Conservation (phyloP, 2,888 invertebrate species). For the Cryptosula pallasiana region DNA sequence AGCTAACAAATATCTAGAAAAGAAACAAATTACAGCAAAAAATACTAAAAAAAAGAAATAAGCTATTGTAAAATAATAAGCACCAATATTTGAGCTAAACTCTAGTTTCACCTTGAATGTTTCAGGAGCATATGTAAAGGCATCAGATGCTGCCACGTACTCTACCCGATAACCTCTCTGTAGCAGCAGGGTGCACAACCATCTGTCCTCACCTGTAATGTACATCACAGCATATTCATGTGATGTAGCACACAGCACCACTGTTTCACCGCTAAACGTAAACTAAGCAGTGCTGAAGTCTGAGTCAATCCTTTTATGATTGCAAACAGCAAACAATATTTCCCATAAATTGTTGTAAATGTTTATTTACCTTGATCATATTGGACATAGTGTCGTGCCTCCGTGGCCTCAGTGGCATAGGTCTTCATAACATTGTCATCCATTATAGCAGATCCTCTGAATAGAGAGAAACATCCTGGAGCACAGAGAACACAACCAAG, state of each 20-base stretch:
- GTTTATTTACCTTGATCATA: slow-evolving; percentile 45
- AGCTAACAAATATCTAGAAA: neutral
- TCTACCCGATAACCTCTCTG: slow-evolving; percentile 97
- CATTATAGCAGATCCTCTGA: slow-evolving; percentile 39
- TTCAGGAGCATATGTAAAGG: slow-evolving; percentile 95
- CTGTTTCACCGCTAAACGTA: no score
- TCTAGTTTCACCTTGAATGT: slow-evolving; percentile 31
- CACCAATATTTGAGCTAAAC: no score
- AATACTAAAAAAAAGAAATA: no score
- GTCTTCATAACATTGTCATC: slow-evolving; percentile 41
- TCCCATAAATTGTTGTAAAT: no score
- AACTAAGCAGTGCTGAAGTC: no score
- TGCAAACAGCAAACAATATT: no score
- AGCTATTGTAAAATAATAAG: no score
- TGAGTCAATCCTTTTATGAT: no score
- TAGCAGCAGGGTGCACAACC: slow-evolving; percentile 90
- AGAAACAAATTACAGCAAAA: no score
- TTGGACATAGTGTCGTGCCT: slow-evolving; percentile 37
- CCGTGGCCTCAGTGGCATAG: slow-evolving; percentile 34
- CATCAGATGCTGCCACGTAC: slow-evolving; percentile 97
- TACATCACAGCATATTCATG: no score
- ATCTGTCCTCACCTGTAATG: slow-evolving; percentile 83
- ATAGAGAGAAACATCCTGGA: slow-evolving; percentile 42
- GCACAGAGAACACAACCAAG: slow-evolving; percentile 56
- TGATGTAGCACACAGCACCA: no score